Conservation (phyloP, 1,140 invertebrate species). For the Oncopodura yosiiana region DNA sequence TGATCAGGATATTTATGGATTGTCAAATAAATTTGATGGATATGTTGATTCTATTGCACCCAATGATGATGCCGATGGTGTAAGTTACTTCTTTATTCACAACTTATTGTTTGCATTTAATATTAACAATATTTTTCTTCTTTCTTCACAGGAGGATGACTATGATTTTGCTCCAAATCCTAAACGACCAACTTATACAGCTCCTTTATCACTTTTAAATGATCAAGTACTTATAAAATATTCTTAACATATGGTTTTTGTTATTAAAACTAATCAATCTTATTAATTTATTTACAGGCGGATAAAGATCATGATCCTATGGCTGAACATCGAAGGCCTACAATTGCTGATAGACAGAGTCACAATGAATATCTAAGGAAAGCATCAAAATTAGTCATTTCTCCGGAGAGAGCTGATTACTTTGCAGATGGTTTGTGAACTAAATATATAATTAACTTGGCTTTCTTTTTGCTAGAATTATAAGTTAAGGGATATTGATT, state of each 20-base stretch:
- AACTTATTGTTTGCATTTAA: neutral
- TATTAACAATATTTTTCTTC: slow-evolving; percentile 14
- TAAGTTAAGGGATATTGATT: neutral
- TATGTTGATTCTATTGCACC: slow-evolving; percentile 93
- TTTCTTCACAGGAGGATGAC: slow-evolving; percentile 63
- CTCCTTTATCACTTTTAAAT: slow-evolving; percentile 76
- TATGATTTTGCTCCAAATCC: slow-evolving; percentile 59
- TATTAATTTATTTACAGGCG: slow-evolving; percentile 49
- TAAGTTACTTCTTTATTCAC: slow-evolving; percentile 40
- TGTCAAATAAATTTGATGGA: slow-evolving; percentile 75
- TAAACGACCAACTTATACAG: slow-evolving; percentile 66
- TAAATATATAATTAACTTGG: no score
- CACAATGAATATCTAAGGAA: slow-evolving; percentile 84
- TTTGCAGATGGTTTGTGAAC: slow-evolving; percentile 85
- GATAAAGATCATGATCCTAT: slow-evolving; percentile 93
- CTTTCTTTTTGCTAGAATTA: slow-evolving; percentile 25
- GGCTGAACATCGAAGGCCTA: slow-evolving; percentile 78
- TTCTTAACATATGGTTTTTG: neutral
- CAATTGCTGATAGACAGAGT: slow-evolving; percentile 80
- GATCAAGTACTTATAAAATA: slow-evolving; percentile 58
- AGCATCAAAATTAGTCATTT: slow-evolving; percentile 79
- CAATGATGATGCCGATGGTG: slow-evolving; percentile 72
- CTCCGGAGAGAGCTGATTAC: slow-evolving; percentile 89
- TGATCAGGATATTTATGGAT: slow-evolving; percentile 84
- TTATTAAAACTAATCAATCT: slow-evolving; percentile 17